These are phyloP conservation scores for Frankliniella fusca DNA, from an alignment of 2,888 invertebrate species.

Conservation along the genomic window DNA sequence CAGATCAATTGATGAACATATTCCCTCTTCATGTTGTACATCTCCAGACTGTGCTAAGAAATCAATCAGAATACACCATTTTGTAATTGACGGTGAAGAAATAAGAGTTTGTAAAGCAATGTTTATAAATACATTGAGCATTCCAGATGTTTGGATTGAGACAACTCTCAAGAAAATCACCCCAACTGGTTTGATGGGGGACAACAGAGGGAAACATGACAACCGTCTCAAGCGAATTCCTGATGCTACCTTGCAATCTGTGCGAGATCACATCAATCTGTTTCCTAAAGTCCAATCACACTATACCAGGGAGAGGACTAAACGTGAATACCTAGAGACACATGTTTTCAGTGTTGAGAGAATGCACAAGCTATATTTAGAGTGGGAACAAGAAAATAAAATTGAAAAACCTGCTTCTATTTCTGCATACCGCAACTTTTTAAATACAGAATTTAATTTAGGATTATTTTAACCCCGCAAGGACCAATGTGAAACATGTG, in stretches of 20 bases:
- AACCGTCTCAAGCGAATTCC: not conserved
- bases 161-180: not conserved
- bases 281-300: not conserved
- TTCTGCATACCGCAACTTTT: too few species aligned
- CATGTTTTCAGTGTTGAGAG: too few species aligned
- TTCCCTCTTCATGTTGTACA: not conserved
- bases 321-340: too few species aligned
- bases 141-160: not conserved
- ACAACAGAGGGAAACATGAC: not conserved
- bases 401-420: too few species aligned
- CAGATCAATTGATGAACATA: not conserved
- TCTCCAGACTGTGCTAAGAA: not conserved
- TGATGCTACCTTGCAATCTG: not conserved
- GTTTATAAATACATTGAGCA: not conserved
- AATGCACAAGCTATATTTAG: too few species aligned
- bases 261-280: not conserved
- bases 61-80: not conserved
- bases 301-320: not conserved
- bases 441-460: too few species aligned
- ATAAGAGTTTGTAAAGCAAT: not conserved
- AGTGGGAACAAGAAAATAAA: too few species aligned
- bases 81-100: not conserved
- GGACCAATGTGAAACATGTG: too few species aligned
- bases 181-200: not conserved
- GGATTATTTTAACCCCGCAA: too few species aligned